A percentile compares a stretch with the other conserved stretches of the same genome.
Conservation (phyloP, 2,888 invertebrate species). For the Boloria selene region DNA sequence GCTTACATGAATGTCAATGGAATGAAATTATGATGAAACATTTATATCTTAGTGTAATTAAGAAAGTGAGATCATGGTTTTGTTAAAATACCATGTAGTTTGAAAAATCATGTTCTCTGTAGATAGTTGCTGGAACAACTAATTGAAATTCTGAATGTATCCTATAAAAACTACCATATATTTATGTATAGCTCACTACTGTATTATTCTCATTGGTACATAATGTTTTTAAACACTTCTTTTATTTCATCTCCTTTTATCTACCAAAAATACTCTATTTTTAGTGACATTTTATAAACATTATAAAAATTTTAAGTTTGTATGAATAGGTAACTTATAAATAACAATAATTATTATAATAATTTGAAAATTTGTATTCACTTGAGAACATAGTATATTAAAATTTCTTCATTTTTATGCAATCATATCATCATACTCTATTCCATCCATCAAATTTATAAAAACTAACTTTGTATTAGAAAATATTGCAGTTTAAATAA, state of each 20-base stretch:
- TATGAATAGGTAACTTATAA: too few species aligned
- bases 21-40: conserved; percentile 6
- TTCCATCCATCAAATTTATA: too few species aligned
- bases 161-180: conserved; percentile 62
- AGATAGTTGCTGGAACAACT: conserved; percentile 22
- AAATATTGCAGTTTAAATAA: too few species aligned
- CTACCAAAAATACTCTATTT: neutral
- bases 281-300: too few species aligned
- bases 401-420: too few species aligned
- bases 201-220: conserved; percentile 80
- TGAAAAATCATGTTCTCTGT: conserved; percentile 10
- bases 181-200: conserved; percentile 78
- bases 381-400: too few species aligned
- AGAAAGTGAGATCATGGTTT: conserved; percentile 25
- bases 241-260: conserved; percentile 54
- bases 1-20: neutral
- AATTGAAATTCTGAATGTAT: conserved; percentile 60
- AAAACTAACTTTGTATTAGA: too few species aligned
- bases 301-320: neutral
- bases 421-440: too few species aligned
- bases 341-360: too few species aligned
- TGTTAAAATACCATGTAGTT: conserved; percentile 21
- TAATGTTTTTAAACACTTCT: conserved; percentile 73
- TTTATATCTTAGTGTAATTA: conserved; percentile 12
- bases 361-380: too few species aligned